Percentiles rank a stretch among this genome's conserved stretches.
phyloP scores from a whole-genome alignment of 64 coral and sea anemone genomes.

The Pachyseris speciosa region DNA sequence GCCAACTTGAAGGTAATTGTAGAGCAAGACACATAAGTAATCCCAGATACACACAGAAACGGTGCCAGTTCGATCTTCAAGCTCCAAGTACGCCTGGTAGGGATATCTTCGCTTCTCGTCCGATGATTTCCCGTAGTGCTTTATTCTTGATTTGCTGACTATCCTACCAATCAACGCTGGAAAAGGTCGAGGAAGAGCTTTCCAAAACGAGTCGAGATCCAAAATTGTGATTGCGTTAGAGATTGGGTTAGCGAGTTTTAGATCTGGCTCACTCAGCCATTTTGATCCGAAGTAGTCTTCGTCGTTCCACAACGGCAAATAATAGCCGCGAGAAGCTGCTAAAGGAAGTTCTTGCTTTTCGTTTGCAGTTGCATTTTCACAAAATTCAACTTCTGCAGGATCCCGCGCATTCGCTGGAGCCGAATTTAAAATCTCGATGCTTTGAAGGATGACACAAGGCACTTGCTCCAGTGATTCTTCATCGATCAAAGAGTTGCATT shows the following conservation, averaged over 20 bases:
- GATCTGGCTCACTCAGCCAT: conserved; percentile 38
- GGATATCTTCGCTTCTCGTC: conserved; percentile 68
- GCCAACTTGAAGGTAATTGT: conserved; percentile 68
- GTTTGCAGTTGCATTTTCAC: conserved; percentile 38
- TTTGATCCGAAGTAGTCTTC: conserved; percentile 63
- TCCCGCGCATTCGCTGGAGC: background rate
- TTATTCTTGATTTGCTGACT: conserved; percentile 70
- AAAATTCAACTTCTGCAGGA: background rate
- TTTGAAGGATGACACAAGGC: conserved; percentile 43
- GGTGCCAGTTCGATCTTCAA: conserved; percentile 59
- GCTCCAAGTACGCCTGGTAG: conserved; percentile 41
- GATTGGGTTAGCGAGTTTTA: conserved; percentile 22
- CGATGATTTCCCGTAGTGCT: conserved; percentile 63
- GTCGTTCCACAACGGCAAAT: conserved; percentile 75
- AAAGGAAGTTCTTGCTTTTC: conserved; percentile 52
- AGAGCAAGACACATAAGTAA: conserved; percentile 52
- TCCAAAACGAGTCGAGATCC: conserved; percentile 67
- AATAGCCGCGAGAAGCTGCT: conserved; percentile 60
- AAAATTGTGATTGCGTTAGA: conserved; percentile 36
- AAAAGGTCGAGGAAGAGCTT: conserved; percentile 35
- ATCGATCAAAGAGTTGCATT: conserved; percentile 47
- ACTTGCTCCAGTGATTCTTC: conserved; percentile 42
- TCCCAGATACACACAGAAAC: conserved; percentile 69
- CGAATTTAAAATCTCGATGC: conserved; percentile 63
- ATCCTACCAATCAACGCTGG: conserved; percentile 71